Base-by-base conservation (phyloP, 92 coral and sea anemone species). In the Porites divaricata region DNA sequence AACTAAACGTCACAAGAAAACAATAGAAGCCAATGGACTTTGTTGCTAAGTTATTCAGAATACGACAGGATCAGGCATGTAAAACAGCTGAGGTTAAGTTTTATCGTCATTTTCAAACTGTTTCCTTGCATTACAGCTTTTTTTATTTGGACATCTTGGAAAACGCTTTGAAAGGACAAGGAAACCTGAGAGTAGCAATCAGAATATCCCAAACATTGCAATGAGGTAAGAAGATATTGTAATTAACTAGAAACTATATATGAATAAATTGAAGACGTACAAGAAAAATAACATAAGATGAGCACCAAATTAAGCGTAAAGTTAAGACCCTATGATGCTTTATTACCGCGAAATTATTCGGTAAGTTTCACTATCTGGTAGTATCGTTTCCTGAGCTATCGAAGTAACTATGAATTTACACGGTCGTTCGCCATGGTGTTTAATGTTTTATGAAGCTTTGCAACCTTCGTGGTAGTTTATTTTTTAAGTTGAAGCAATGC, bases 21-120 rank as follows among this genome's bases (percentile, higher is more conserved):
- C 58, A 21, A 9, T 8, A 71, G 70, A 70, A 58, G 2, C 23
- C 25, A 49, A n/a, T 5, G 45, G 19, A 41, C 41, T 41, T 26
- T 81, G 85, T 81, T 81, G 85, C 85, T 59, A 81, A 20, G 85
- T 70, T 71, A 81, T 81, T 81, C 59, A 13, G 62, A 72, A 45
- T 53, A n/a, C 76, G 54, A 20, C 53, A 16, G 21, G 28, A 67
- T 20, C 17, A 10, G 6, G 35, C 17, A 53, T 67, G 56, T 16
- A 25, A 17, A 58, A 53, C n/a, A 23, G 41, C 16, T 17, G 1
- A 17, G 53, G 19, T 22, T 22, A 51, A 1, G 13, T 7, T 78
- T 56, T 73, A 62, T 17, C 24, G 1, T 4, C 20, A 5, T n/a
- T 58, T 49, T 19, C 0, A 35, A 35, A 35, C 45, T 35, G 45